Evolutionary conservation across 2,888 invertebrate genomes (phyloP).

Genomic region (Drosophila stalkeri): DNA sequence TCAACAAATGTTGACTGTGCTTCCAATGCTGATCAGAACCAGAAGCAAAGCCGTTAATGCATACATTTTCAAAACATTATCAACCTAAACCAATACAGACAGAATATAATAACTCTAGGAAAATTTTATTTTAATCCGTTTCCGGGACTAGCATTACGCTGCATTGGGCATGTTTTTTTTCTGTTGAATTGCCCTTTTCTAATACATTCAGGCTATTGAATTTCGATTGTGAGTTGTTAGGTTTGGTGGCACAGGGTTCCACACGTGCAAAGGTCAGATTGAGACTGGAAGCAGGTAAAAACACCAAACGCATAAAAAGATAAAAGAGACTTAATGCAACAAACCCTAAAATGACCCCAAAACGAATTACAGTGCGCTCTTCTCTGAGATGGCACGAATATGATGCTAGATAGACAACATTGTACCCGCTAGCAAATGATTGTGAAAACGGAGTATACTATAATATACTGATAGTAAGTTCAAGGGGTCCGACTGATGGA

Average conservation of each 20-base stretch:
- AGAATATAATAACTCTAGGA: constrained; percentile 22
- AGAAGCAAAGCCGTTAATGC: constrained; percentile 3
- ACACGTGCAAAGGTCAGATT: constrained; percentile 83
- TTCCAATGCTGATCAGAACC: background rate
- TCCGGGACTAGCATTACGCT: constrained; percentile 72
- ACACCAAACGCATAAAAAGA: constrained; percentile 53
- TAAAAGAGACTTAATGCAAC: constrained; percentile 67
- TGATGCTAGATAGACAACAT: constrained; percentile 56
- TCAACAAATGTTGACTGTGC: background rate
- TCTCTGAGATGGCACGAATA: constrained; percentile 43
- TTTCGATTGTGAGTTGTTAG: constrained; percentile 49
- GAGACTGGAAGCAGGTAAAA: constrained; percentile 66
- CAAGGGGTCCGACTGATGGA: background rate
- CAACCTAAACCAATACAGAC: background rate
- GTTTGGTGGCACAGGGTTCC: constrained; percentile 44
- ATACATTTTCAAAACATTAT: background rate
- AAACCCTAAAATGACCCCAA: constrained; percentile 76
- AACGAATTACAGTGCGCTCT: constrained; percentile 53
- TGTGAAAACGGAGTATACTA: constrained; percentile 4
- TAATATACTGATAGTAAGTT: constrained; percentile 8
- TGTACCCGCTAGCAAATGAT: constrained; percentile 21
- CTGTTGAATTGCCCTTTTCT: constrained; percentile 54
- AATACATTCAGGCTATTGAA: constrained; percentile 36
- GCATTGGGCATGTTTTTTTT: constrained; percentile 57
- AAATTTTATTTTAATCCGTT: constrained; percentile 71